Conservation (phyloP, 2,888 invertebrate species). For the Stenodema calcarata region DNA sequence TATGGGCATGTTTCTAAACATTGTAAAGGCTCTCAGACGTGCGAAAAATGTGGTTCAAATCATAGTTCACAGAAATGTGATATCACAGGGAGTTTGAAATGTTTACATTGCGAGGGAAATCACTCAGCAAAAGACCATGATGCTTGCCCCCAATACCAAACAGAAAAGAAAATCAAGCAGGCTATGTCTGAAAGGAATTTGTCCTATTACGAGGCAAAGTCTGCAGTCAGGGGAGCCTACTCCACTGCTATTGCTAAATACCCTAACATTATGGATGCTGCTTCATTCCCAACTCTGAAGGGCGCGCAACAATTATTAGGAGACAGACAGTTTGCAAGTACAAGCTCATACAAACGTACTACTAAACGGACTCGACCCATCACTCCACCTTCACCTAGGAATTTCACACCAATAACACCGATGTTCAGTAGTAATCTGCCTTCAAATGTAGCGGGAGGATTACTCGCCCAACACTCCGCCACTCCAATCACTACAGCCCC, state of each 20-base stretch:
- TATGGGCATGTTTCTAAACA: neutral
- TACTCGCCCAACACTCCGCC: too few relatives aligned
- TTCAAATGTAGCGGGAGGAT: too few relatives aligned
- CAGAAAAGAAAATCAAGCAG: neutral
- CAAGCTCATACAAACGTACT: neutral
- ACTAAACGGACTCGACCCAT: neutral
- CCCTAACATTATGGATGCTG: neutral
- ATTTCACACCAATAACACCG: too few relatives aligned
- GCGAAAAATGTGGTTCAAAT: neutral
- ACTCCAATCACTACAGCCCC: too few relatives aligned
- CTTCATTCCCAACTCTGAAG: neutral
- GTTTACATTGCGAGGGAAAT: neutral
- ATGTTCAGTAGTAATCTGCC: too few relatives aligned
- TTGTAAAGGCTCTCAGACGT: neutral
- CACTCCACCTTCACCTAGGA: too few relatives aligned
- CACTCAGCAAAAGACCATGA: neutral
- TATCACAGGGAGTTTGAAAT: neutral
- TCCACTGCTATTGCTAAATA: neutral
- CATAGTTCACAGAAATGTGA: neutral
- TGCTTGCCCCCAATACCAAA: neutral
- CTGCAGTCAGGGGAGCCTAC: neutral
- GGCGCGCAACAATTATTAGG: neutral
- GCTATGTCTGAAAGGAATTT: neutral
- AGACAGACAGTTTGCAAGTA: neutral
- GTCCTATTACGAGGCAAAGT: neutral